phyloP scores from a whole-genome alignment of 37 sponge, comb jelly and placozoan genomes.

The Petrosia ficiformis region DNA sequence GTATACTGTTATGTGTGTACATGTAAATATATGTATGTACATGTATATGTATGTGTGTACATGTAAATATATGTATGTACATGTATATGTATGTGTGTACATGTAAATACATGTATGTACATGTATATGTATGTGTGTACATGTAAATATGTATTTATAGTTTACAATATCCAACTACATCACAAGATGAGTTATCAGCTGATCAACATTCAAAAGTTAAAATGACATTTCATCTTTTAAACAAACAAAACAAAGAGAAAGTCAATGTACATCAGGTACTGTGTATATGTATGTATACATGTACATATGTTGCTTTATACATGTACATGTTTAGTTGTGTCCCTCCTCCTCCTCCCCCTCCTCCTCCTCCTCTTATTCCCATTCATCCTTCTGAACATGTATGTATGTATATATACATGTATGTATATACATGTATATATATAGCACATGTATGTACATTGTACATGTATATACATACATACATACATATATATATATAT shows the following conservation, averaged over 20 bases:
- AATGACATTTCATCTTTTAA: not conserved
- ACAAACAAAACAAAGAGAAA: not conserved
- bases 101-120: not conserved
- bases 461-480: too few species aligned
- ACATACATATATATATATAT: too few species aligned
- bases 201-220: not conserved
- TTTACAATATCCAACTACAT: not conserved
- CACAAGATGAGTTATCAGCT: not conserved
- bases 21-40: too few species aligned
- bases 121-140: not conserved
- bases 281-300: slow-evolving; percentile 4
- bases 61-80: too few species aligned
- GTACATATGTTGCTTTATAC: not conserved
- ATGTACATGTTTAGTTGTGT: not conserved
- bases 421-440: too few species aligned
- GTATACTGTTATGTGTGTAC: too few species aligned
- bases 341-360: too few species aligned
- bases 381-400: too few species aligned
- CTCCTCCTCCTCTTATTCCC: too few species aligned
- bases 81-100: slow-evolving; percentile 3
- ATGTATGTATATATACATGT: too few species aligned
- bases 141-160: not conserved
- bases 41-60: too few species aligned
- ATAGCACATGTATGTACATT: too few species aligned
- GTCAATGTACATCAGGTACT: not conserved